Evolutionary conservation across 2,797 vertebrate species (phyloP).

Genomic region (Kryptolebias ocellatus): DNA sequence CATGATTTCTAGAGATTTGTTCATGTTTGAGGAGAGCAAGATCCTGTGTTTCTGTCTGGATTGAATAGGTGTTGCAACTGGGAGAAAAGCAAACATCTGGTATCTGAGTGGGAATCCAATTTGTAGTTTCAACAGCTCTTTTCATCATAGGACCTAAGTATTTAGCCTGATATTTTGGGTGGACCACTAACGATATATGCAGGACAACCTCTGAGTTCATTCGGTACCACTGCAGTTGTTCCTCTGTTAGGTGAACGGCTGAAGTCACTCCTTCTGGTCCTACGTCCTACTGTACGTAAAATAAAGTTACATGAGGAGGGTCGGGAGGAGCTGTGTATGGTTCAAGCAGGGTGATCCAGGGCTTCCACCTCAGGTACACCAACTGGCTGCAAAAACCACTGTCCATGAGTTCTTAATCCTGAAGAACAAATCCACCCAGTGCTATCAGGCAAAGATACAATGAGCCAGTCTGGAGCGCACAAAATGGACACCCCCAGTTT

Average conservation of each 20-base stretch:
- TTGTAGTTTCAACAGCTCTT: background rate
- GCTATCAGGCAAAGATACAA: background rate
- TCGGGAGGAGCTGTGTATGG: background rate
- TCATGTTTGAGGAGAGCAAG: background rate
- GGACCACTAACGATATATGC: background rate
- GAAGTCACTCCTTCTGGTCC: background rate
- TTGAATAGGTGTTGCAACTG: too few relatives aligned
- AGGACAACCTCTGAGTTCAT: background rate
- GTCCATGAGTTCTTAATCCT: background rate
- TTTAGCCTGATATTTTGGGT: background rate
- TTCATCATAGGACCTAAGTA: background rate
- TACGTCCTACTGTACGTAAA: background rate
- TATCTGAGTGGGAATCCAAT: background rate
- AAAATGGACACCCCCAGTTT: background rate
- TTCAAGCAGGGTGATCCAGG: background rate
- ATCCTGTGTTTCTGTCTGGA: background rate
- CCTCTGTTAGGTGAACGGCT: background rate
- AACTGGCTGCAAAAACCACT: background rate
- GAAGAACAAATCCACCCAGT: too few relatives aligned
- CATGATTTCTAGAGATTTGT: background rate
- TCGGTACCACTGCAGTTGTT: background rate
- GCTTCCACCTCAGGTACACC: background rate
- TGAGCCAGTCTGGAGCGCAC: background rate
- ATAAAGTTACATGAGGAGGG: background rate
- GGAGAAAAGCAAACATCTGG: background rate